phyloP scores from a whole-genome alignment of 2,113 vertebrate species.

The Thunnus maccoyii region DNA sequence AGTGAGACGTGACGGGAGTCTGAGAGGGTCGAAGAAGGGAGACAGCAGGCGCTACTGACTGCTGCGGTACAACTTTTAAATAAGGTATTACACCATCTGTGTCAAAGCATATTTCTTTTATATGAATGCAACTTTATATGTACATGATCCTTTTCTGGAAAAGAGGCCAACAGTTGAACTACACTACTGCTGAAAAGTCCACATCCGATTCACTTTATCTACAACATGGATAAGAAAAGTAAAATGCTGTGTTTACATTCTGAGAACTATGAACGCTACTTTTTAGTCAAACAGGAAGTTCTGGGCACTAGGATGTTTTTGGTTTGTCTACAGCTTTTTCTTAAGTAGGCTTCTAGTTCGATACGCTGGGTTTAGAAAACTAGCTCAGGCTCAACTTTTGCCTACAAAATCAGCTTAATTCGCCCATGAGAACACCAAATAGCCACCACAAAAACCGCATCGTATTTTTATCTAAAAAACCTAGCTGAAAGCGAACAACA shows the following conservation, averaged over 20 bases:
- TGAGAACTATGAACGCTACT: neutral
- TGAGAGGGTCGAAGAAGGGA: slow-evolving; percentile 6
- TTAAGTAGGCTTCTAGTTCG: neutral
- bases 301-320: neutral
- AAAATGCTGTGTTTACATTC: neutral
- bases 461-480: neutral
- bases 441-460: neutral
- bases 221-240: neutral
- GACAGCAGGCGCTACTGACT: slow-evolving; percentile 20
- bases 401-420: neutral
- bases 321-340: neutral
- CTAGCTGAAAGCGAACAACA: neutral
- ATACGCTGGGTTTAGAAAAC: neutral
- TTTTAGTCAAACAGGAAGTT: neutral
- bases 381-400: too few species aligned
- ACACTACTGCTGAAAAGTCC: neutral
- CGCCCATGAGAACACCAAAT: neutral
- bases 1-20: slow-evolving; percentile 7
- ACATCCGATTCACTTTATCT: neutral
- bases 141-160: neutral
- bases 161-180: neutral
- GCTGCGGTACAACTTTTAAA: neutral
- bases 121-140: neutral
- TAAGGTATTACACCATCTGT: neutral
- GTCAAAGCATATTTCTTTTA: neutral